phyloP scores from a whole-genome alignment of 2,797 vertebrate species.

The Parotocinclus haroldoi region DNA sequence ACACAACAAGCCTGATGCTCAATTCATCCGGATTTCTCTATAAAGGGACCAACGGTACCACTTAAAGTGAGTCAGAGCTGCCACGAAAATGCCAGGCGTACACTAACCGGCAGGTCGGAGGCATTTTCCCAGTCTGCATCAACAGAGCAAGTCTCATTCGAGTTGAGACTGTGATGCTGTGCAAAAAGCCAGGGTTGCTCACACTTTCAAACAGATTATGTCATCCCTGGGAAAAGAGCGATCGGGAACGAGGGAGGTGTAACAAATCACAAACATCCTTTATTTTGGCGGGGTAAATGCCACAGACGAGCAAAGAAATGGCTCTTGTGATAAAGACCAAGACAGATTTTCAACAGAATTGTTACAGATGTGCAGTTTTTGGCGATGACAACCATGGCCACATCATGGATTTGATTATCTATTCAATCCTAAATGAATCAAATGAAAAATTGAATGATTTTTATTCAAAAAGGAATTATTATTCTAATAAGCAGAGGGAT shows the following conservation, averaged over 20 bases:
- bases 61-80: slow-evolving; percentile 20
- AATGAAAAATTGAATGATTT: too few species aligned
- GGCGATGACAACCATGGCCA: too few species aligned
- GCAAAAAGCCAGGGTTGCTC: slow-evolving; percentile 12
- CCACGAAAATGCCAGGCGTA: slow-evolving; percentile 5
- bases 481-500: too few species aligned
- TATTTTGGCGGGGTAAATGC: background rate
- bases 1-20: slow-evolving; percentile 6
- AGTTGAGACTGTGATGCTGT: too few species aligned
- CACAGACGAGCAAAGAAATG: too few species aligned
- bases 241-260: slow-evolving; percentile 13
- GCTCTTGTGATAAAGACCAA: too few species aligned
- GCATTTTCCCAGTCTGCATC: slow-evolving; percentile 21
- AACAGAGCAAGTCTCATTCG: slow-evolving; percentile 11
- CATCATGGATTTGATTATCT: too few species aligned
- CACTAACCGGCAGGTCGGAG: slow-evolving; percentile 18
- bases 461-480: too few species aligned
- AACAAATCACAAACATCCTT: slow-evolving; percentile 20
- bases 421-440: too few species aligned
- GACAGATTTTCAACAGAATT: too few species aligned
- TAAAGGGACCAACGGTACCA: slow-evolving; percentile 16
- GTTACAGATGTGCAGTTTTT: too few species aligned
- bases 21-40: slow-evolving; percentile 21
- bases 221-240: slow-evolving; percentile 41
- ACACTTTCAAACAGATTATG: slow-evolving; percentile 45